phyloP scores from a whole-genome alignment of 2,888 invertebrate species.

The Drosophila mimica region DNA sequence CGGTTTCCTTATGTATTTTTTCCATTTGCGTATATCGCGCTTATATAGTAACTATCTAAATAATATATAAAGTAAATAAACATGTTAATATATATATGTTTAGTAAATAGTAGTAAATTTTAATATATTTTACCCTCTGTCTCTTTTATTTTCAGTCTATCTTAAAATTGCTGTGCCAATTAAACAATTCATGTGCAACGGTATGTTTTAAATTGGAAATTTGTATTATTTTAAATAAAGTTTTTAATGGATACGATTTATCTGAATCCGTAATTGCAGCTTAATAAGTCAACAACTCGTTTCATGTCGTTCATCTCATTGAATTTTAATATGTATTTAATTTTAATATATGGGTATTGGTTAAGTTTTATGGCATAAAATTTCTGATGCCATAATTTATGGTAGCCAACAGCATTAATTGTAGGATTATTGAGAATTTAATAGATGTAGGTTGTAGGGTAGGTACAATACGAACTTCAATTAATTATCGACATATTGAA shows the following conservation, averaged over 20 bases:
- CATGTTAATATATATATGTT: not conserved
- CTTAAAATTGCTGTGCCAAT: slow-evolving; percentile 18
- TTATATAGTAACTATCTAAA: not conserved
- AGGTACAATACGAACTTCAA: not conserved
- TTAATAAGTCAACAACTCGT: slow-evolving; percentile 29
- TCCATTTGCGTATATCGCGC: slow-evolving; percentile 13
- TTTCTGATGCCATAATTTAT: slow-evolving; percentile 13
- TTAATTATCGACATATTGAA: not conserved
- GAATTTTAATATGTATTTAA: not conserved
- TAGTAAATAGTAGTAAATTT: slow-evolving; percentile 23
- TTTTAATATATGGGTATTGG: not conserved
- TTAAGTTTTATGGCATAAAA: not conserved
- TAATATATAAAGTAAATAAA: not conserved
- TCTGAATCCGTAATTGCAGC: slow-evolving; percentile 10
- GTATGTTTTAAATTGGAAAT: slow-evolving; percentile 47
- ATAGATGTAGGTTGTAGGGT: slow-evolving; percentile 3
- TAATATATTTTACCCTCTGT: slow-evolving; percentile 20
- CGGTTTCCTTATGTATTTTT: slow-evolving; percentile 17
- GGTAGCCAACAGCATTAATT: slow-evolving; percentile 4
- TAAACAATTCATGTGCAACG: slow-evolving; percentile 33
- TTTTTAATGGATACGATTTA: slow-evolving; percentile 2
- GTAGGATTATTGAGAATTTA: not conserved
- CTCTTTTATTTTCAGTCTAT: slow-evolving; percentile 48
- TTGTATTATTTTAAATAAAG: slow-evolving; percentile 3
- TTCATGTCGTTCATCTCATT: slow-evolving; percentile 4